phyloP scores from a whole-genome alignment of 2,888 invertebrate genomes.

The Papilio gigon region DNA sequence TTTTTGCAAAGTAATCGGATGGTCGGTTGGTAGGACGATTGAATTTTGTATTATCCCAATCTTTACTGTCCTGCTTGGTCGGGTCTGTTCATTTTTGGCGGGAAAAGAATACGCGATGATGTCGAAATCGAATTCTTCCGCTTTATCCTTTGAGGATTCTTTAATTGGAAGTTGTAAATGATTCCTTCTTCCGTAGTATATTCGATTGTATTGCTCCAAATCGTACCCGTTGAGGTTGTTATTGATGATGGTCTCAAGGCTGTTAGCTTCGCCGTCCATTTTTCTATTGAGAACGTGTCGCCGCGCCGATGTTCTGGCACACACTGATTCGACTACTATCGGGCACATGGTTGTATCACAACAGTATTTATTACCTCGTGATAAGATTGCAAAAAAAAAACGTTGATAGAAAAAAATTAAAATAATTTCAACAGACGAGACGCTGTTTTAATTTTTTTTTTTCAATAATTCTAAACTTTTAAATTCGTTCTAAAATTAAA shows the following conservation, averaged over 20 bases:
- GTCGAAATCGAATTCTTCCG: conserved; percentile 80
- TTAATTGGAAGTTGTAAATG: conserved; percentile 63
- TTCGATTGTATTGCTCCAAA: conserved; percentile 70
- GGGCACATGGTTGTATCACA: conserved; percentile 19
- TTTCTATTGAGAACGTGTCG: conserved; percentile 28
- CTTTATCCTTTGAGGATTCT: conserved; percentile 75
- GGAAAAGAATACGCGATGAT: conserved; percentile 69
- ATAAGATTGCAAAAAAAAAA: conserved; percentile 25
- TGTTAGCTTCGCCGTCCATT: conserved; percentile 71
- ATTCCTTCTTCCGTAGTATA: conserved; percentile 65
- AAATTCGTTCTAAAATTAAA: no score
- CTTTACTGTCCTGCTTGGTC: conserved; percentile 88
- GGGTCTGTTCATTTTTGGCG: conserved; percentile 69
- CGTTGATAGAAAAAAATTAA: conserved; percentile 7
- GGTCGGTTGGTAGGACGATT: conserved; percentile 89
- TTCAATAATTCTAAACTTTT: not conserved
- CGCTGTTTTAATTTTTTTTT: not conserved
- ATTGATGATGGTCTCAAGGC: conserved; percentile 67
- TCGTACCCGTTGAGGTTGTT: conserved; percentile 67
- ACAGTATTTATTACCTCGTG: conserved; percentile 11
- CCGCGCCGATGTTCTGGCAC: conserved; percentile 5
- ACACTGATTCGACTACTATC: conserved; percentile 28
- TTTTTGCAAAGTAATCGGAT: conserved; percentile 88
- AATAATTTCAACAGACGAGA: not conserved
- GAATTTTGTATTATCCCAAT: conserved; percentile 94